A percentile compares a stretch with the other conserved stretches of the same genome.
phyloP scores from a whole-genome alignment of 92 coral and sea anemone genomes.

The Nematostella vectensis region DNA sequence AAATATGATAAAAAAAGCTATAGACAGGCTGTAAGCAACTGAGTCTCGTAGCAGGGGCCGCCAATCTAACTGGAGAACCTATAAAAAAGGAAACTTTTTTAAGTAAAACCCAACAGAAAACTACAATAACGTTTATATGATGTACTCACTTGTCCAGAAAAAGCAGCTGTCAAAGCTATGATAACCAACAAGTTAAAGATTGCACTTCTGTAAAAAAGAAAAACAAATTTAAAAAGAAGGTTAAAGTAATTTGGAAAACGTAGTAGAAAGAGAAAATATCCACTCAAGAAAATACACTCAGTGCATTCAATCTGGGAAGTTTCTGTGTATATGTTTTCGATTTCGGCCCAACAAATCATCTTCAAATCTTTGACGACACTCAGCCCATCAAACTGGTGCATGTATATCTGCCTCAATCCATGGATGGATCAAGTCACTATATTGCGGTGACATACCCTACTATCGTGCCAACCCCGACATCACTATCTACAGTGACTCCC shows the following conservation, averaged over 20 bases:
- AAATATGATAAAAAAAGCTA: slow-evolving; percentile 67
- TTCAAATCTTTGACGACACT: no score
- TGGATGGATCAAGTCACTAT: no score
- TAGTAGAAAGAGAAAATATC: no score
- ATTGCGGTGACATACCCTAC: slow-evolving; percentile 97
- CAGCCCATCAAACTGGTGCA: no score
- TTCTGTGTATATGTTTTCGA: no score
- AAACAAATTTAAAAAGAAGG: not conserved
- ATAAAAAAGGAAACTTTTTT: not conserved
- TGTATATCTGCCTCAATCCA: no score
- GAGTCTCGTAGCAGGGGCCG: slow-evolving; percentile 93
- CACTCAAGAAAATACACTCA: no score
- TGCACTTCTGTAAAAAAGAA: slow-evolving; percentile 69
- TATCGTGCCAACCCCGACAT: slow-evolving; percentile 96
- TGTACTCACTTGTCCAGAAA: slow-evolving; percentile 71
- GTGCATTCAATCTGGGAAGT: no score
- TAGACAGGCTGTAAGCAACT: slow-evolving; percentile 82
- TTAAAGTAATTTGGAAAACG: not conserved
- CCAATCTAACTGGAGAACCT: slow-evolving; percentile 95
- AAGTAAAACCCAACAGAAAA: not conserved
- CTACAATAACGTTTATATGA: not conserved
- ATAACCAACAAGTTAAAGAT: slow-evolving; percentile 95
- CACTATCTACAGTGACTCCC: slow-evolving; percentile 90
- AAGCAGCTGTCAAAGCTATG: slow-evolving; percentile 93
- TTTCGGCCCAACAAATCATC: no score